phyloP scores from a whole-genome alignment of 35 echinoderm and acorn worm genomes.

The Patiria miniata region DNA sequence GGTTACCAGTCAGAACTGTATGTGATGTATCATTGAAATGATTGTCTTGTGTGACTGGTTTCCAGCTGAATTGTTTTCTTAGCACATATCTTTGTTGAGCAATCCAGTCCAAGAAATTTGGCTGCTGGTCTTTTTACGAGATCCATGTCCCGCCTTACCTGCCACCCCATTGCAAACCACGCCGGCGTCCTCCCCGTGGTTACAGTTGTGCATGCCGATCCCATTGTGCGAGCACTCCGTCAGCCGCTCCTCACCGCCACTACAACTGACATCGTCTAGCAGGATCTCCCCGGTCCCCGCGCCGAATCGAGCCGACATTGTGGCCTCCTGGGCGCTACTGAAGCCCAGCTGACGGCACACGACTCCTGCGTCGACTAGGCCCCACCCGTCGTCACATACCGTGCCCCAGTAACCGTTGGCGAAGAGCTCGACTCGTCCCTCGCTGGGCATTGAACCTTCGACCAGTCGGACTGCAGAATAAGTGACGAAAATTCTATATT shows the following conservation, averaged over 20 bases:
- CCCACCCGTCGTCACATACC: slow-evolving; percentile 51
- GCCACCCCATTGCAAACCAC: slow-evolving; percentile 29
- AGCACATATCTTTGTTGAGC: too few relatives aligned
- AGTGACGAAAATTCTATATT: too few relatives aligned
- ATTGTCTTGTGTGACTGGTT: too few relatives aligned
- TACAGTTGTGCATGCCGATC: slow-evolving; percentile 45
- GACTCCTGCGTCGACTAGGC: slow-evolving; percentile 32
- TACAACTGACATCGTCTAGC: slow-evolving; percentile 48
- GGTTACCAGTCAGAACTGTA: too few relatives aligned
- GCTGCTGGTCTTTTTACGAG: too few relatives aligned
- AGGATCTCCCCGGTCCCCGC: slow-evolving; percentile 41
- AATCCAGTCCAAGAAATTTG: too few relatives aligned
- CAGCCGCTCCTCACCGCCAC: slow-evolving; percentile 15
- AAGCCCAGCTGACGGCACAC: slow-evolving; percentile 49
- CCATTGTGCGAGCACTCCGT: slow-evolving; percentile 15
- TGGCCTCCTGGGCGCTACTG: slow-evolving; percentile 27
- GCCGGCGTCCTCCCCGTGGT: slow-evolving; percentile 44
- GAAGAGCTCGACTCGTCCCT: slow-evolving; percentile 57
- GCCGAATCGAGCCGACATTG: slow-evolving; percentile 34
- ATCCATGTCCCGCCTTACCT: slow-evolving; percentile 19
- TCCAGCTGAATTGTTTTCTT: too few relatives aligned
- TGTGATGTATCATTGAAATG: too few relatives aligned
- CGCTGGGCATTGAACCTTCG: slow-evolving; percentile 23
- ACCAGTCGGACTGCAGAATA: slow-evolving; percentile 43
- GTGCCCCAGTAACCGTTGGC: slow-evolving; percentile 50